These are phyloP conservation scores for Porites rus DNA, from an alignment of 92 coral and sea anemone genomes.

Conservation along the genomic window DNA sequence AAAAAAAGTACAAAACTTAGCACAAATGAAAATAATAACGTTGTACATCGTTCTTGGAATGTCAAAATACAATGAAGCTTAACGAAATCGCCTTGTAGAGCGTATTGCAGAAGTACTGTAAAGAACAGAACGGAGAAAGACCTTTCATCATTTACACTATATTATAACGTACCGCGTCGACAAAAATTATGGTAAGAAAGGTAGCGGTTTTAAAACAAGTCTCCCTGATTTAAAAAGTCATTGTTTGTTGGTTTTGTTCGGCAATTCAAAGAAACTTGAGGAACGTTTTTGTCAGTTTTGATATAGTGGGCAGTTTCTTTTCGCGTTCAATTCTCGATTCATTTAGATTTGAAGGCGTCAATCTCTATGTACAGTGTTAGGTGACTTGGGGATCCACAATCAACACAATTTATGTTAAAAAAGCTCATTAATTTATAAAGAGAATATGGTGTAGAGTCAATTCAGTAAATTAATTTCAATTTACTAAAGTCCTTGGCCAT, in stretches of 20 bases:
- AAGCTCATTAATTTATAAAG: slow-evolving; percentile 74
- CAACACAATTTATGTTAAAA: slow-evolving; percentile 48
- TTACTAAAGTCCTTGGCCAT: slow-evolving; percentile 21
- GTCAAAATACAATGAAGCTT: slow-evolving; percentile 4
- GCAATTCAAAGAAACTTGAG: not conserved
- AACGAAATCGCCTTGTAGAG: slow-evolving; percentile 12
- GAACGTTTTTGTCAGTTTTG: not conserved
- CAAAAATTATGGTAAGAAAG: not conserved
- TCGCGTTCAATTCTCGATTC: not conserved
- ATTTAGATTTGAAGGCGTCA: slow-evolving; percentile 17
- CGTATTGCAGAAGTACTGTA: not conserved
- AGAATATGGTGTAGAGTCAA: slow-evolving; percentile 62
- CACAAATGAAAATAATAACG: slow-evolving; percentile 11
- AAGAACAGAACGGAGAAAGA: slow-evolving; percentile 4
- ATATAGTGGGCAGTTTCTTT: not conserved
- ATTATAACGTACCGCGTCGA: slow-evolving; percentile 25
- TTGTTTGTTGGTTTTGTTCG: not conserved
- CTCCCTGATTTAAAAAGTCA: not conserved
- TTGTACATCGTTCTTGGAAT: slow-evolving; percentile 3
- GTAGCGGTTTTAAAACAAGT: too few relatives aligned
- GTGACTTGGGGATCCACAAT: slow-evolving; percentile 38
- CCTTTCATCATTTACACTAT: slow-evolving; percentile 13
- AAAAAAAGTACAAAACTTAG: slow-evolving; percentile 16
- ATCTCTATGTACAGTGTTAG: slow-evolving; percentile 65
- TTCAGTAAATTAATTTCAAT: slow-evolving; percentile 79